These are phyloP conservation scores for Thryonomys swinderianus DNA, from an alignment of 2,113 vertebrate genomes.

Conservation along the genomic window DNA sequence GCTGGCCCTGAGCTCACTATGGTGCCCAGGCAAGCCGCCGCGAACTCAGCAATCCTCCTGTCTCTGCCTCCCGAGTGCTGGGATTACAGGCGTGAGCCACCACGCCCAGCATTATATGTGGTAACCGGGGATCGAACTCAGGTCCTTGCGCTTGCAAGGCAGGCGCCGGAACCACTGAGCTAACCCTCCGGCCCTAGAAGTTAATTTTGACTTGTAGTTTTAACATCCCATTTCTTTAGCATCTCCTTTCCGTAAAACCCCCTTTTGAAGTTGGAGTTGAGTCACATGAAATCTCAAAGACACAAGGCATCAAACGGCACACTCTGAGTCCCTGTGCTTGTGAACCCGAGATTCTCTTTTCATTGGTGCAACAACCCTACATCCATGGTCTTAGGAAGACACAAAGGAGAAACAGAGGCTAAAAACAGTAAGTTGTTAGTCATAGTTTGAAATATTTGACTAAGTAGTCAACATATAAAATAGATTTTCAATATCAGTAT, in stretches of 20 bases:
- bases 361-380: not conserved
- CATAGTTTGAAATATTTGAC: slow-evolving; percentile 65
- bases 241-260: not conserved
- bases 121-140: no score
- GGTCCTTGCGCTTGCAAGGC: no score
- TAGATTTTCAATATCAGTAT: slow-evolving; percentile 64
- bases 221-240: no score
- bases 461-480: slow-evolving; percentile 68
- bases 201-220: no score
- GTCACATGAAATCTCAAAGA: not conserved
- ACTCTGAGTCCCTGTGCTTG: not conserved
- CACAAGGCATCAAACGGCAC: not conserved
- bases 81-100: no score
- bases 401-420: not conserved
- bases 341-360: not conserved
- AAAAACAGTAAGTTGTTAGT: not conserved
- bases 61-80: no score
- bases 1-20: no score
- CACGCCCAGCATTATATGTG: no score
- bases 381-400: not conserved
- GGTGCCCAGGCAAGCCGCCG: no score
- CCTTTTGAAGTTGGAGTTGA: not conserved
- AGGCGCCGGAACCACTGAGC: no score
- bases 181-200: no score
- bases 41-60: no score